Evolutionary conservation across 1,140 invertebrate species (phyloP).

Genomic region (Papilio aristodemus): DNA sequence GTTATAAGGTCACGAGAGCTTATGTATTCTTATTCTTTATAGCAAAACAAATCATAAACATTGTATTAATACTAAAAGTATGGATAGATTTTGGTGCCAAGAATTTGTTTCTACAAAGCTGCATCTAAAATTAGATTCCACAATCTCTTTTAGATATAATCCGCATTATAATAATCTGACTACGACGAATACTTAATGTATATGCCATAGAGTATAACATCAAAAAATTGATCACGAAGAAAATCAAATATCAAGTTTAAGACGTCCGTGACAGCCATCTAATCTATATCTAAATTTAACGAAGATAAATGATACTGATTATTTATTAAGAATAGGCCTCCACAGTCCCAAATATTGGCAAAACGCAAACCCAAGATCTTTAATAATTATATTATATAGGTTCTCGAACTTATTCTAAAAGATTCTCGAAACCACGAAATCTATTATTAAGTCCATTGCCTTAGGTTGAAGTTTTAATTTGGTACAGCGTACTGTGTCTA

Average conservation of each 20-base stretch:
- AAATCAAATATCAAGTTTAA: neutral
- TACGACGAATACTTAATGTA: neutral
- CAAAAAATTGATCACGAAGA: too few relatives aligned
- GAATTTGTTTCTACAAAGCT: slow-evolving; percentile 12
- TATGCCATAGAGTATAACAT: too few relatives aligned
- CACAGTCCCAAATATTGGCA: too few relatives aligned
- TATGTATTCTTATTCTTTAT: slow-evolving; percentile 5
- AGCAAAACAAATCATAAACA: slow-evolving; percentile 17
- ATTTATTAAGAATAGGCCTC: too few relatives aligned
- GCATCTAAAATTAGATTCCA: slow-evolving; percentile 4
- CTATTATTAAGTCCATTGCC: too few relatives aligned
- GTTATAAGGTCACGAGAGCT: neutral
- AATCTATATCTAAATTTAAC: too few relatives aligned
- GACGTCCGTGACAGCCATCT: too few relatives aligned
- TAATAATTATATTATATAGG: too few relatives aligned
- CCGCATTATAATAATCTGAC: neutral
- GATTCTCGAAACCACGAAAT: too few relatives aligned
- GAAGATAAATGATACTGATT: too few relatives aligned
- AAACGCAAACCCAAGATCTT: too few relatives aligned
- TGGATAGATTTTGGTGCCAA: slow-evolving; percentile 15
- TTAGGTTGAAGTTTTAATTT: neutral
- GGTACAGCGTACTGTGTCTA: slow-evolving; percentile 8
- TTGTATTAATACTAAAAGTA: slow-evolving; percentile 12
- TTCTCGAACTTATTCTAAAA: too few relatives aligned
- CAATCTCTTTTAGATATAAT: slow-evolving; percentile 16